phyloP scores from a whole-genome alignment of 2,797 vertebrate genomes.

The Apodemus agrarius region DNA sequence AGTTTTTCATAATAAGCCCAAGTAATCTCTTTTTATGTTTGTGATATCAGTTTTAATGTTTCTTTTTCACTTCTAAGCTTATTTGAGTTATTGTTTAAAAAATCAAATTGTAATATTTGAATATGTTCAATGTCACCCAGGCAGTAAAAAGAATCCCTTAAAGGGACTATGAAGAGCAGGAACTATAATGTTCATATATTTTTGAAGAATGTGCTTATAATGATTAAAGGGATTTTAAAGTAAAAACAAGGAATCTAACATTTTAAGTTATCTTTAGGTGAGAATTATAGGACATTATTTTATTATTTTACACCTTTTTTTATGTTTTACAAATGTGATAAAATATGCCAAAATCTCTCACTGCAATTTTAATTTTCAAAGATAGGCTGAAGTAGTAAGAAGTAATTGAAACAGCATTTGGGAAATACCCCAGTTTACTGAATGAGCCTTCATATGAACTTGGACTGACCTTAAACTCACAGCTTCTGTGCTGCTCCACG shows the following conservation, averaged over 20 bases:
- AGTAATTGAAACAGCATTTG: conserved; percentile 2
- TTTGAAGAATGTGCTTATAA: conserved; percentile 16
- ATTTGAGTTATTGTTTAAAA: not conserved
- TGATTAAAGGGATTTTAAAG: not conserved
- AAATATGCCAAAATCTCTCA: conserved; percentile 41
- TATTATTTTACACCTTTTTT: conserved; percentile 33
- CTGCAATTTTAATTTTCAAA: conserved; percentile 54
- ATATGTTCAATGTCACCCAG: not conserved
- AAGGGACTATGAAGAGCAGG: not conserved
- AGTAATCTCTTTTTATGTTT: not conserved
- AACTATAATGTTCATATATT: not conserved
- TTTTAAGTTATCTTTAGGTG: conserved; percentile 15
- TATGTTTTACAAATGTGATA: conserved; percentile 24
- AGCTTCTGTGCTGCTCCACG: not conserved
- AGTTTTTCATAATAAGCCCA: not conserved
- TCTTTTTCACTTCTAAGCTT: conserved; percentile 15
- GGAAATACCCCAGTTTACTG: conserved; percentile 2
- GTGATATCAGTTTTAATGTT: not conserved
- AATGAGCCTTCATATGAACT: conserved; percentile 34
- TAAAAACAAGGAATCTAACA: conserved; percentile 2
- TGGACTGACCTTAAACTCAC: not conserved
- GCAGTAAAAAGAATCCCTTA: conserved; percentile 31
- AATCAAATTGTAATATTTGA: not conserved
- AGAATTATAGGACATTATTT: not conserved
- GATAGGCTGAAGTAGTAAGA: conserved; percentile 36